phyloP scores from a whole-genome alignment of 2,113 vertebrate species.

The Coptodon bakossiorum region DNA sequence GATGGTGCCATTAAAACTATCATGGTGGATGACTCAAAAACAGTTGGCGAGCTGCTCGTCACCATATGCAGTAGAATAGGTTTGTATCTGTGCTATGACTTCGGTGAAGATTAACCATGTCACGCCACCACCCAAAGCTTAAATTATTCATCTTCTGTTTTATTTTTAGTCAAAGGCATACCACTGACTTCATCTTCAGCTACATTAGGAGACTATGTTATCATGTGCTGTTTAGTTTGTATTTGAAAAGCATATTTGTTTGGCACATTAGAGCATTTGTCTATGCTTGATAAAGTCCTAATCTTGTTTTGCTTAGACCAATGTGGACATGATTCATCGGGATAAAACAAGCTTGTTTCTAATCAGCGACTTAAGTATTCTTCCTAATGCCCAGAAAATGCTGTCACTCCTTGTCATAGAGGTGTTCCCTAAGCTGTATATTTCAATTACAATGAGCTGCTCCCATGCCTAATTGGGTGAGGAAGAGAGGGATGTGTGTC shows the following conservation, averaged over 20 bases:
- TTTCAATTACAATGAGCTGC: constrained; percentile 50
- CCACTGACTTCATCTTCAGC: background rate
- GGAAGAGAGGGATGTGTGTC: constrained; percentile 28
- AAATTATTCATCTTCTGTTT: constrained; percentile 22
- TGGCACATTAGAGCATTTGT: background rate
- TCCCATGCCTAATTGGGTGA: constrained; percentile 38
- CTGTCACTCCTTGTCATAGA: constrained; percentile 5
- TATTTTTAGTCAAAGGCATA: constrained; percentile 28
- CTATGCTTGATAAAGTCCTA: background rate
- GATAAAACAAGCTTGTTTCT: constrained; percentile 26
- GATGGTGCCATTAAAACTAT: constrained; percentile 96
- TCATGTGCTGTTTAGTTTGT: background rate
- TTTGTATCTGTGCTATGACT: constrained; percentile 27
- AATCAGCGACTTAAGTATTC: constrained; percentile 19
- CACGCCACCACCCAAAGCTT: background rate
- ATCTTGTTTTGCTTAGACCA: constrained; percentile 9
- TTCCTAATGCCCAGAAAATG: background rate
- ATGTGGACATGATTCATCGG: constrained; percentile 19
- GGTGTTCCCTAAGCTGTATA: constrained; percentile 35
- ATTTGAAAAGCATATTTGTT: constrained; percentile 6
- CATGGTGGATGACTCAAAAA: constrained; percentile 99
- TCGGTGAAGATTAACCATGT: background rate
- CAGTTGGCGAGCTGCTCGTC: constrained; percentile 92
- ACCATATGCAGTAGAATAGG: constrained; percentile 98
- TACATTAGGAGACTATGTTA: background rate